Evolutionary conservation across 2,113 vertebrate genomes (phyloP).

Genomic region (Ahaetulla prasina): DNA sequence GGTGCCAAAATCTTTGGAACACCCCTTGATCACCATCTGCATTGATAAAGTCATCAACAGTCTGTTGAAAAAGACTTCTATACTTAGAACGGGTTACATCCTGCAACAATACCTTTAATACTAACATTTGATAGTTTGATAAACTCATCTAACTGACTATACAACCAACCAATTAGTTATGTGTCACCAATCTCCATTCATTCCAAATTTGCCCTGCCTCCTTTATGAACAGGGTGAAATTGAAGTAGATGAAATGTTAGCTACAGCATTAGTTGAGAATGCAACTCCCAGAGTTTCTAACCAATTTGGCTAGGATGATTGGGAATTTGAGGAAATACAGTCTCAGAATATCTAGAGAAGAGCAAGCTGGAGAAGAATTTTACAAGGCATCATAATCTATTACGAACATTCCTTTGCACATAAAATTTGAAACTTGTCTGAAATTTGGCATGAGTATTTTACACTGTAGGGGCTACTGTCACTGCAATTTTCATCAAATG

Average conservation of each 20-base stretch:
- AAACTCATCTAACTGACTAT: neutral
- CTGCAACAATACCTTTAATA: neutral
- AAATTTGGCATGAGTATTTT: neutral
- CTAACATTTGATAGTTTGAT: neutral
- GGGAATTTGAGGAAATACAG: neutral
- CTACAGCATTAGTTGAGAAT: neutral
- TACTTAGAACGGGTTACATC: too few species aligned
- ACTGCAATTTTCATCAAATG: neutral
- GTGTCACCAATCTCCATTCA: neutral
- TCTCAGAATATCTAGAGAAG: neutral
- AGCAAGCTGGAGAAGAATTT: neutral
- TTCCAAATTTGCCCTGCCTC: neutral
- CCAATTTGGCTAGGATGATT: neutral
- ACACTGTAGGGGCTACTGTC: neutral
- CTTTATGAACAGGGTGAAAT: neutral
- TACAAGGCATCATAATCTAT: neutral
- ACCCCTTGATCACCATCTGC: neutral
- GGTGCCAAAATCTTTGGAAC: neutral
- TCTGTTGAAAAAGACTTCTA: too few species aligned
- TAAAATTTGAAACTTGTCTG: neutral
- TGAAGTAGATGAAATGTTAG: neutral
- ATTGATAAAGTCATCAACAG: neutral
- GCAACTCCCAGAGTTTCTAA: neutral
- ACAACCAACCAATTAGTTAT: neutral
- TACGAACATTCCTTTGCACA: neutral